A percentile compares a stretch with the other conserved stretches of the same genome.
These are phyloP conservation scores for Calameuta filiformis DNA, from an alignment of 2,888 invertebrate species.

Conservation along the genomic window DNA sequence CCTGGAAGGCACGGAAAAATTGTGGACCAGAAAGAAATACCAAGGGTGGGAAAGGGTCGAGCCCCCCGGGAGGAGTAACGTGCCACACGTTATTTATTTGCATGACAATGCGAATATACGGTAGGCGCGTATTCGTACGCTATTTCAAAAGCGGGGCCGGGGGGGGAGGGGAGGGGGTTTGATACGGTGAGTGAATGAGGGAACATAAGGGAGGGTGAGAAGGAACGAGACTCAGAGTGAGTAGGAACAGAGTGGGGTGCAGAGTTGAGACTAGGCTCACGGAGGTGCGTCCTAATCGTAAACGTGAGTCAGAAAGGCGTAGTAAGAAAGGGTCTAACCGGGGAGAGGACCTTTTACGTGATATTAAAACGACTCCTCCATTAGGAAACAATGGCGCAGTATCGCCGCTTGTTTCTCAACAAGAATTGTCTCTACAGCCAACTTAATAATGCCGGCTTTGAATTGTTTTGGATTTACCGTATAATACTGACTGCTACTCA, in stretches of 20 bases:
- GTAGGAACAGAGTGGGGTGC: background rate
- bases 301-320: background rate
- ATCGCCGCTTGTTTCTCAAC: background rate
- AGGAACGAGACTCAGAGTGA: background rate
- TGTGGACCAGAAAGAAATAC: background rate
- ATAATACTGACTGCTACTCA: background rate
- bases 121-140: background rate
- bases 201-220: background rate
- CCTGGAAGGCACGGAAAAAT: background rate
- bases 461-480: background rate
- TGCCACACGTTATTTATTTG: background rate
- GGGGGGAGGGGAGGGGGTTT: background rate
- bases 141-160: background rate
- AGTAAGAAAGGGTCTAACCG: background rate
- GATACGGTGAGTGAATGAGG: background rate
- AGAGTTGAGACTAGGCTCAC: background rate
- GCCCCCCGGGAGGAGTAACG: background rate
- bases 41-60: background rate
- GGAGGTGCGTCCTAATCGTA: background rate
- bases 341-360: background rate
- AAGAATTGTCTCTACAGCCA: background rate
- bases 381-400: background rate
- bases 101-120: background rate
- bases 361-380: background rate
- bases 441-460: background rate